Evolutionary conservation across 2,113 vertebrate genomes (phyloP).

Genomic region (Parus major): DNA sequence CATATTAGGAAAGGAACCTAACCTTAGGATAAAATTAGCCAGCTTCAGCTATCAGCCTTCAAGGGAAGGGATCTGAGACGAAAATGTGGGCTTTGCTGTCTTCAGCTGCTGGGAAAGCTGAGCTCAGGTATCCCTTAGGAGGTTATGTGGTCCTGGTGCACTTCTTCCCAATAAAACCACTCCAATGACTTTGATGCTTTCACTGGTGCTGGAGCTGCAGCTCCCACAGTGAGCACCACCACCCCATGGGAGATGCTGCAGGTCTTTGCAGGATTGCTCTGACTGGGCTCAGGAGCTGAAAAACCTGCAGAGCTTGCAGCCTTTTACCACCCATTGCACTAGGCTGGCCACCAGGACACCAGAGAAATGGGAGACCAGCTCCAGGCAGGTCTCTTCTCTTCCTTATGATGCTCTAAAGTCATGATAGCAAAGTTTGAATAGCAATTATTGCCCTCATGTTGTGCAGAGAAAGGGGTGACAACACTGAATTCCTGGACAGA

Average conservation of each 20-base stretch:
- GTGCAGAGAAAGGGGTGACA: background rate
- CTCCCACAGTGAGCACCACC: background rate
- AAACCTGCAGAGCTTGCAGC: background rate
- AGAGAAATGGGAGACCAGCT: fast-evolving
- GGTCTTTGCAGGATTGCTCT: background rate
- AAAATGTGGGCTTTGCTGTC: background rate
- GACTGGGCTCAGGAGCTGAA: background rate
- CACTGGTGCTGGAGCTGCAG: background rate
- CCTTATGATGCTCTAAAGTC: background rate
- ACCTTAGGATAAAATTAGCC: background rate
- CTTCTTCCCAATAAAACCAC: background rate
- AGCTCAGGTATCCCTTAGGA: background rate
- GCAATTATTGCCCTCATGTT: background rate
- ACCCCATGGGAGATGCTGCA: fast-evolving
- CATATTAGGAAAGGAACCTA: slow-evolving; percentile 3
- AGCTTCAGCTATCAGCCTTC: background rate
- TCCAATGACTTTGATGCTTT: background rate
- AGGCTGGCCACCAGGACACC: fast-evolving
- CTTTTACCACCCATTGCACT: background rate
- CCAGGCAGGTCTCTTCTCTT: fast-evolving
- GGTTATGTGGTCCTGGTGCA: background rate
- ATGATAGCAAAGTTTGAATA: background rate
- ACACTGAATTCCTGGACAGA: background rate
- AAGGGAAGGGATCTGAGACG: background rate
- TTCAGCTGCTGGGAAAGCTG: background rate